Evolutionary conservation across 1,140 invertebrate genomes (phyloP).

Genomic region (Saxidomus purpurata): DNA sequence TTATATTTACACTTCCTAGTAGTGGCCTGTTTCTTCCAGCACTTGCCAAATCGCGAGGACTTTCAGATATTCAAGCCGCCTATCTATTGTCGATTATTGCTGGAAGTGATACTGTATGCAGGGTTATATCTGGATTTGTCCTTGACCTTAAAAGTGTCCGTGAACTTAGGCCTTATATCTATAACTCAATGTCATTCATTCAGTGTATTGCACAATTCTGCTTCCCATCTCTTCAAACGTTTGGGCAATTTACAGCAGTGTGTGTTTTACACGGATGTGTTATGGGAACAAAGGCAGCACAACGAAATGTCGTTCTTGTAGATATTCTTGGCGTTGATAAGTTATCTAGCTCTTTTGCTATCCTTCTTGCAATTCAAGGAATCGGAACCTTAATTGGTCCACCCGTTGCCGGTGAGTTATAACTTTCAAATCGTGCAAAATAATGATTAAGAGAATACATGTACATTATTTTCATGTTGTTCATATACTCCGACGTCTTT

Average conservation of each 20-base stretch:
- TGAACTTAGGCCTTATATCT: slow-evolving; percentile 67
- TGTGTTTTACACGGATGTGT: slow-evolving; percentile 43
- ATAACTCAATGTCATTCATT: slow-evolving; percentile 71
- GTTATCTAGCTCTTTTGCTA: slow-evolving; percentile 96
- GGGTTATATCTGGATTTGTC: slow-evolving; percentile 70
- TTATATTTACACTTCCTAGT: slow-evolving; percentile 30
- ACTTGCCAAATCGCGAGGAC: slow-evolving; percentile 24
- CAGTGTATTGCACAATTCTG: slow-evolving; percentile 65
- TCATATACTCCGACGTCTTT: not conserved
- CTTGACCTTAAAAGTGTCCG: slow-evolving; percentile 68
- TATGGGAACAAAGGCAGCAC: slow-evolving; percentile 89
- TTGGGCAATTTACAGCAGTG: slow-evolving; percentile 66
- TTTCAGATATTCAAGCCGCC: slow-evolving; percentile 67
- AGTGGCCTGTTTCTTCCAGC: slow-evolving; percentile 44
- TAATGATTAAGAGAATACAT: not conserved
- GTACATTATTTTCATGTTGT: not conserved
- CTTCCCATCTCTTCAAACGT: slow-evolving; percentile 64
- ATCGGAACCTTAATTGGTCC: slow-evolving; percentile 94
- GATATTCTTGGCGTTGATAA: slow-evolving; percentile 97
- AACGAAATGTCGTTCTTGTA: slow-evolving; percentile 96
- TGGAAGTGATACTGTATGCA: slow-evolving; percentile 66
- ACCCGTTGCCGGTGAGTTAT: slow-evolving; percentile 92
- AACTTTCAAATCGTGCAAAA: not conserved
- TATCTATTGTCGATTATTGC: slow-evolving; percentile 74
- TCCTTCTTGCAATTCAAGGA: slow-evolving; percentile 97